Base-by-base conservation (phyloP, 2,113 vertebrate species). In the Rana temporaria region DNA sequence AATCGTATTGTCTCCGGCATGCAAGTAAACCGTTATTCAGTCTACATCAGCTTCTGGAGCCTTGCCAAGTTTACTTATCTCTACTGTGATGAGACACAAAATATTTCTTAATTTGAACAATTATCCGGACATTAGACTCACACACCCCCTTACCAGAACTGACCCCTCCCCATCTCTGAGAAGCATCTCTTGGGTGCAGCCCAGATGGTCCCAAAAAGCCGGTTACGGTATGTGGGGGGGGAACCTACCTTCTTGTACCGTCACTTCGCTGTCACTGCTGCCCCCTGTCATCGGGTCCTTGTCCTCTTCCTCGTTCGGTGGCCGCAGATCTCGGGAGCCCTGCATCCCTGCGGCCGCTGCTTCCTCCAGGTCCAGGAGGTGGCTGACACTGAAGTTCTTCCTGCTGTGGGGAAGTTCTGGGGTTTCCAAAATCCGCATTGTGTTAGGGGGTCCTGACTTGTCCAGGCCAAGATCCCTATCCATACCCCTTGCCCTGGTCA, bases 341-440 rank as follows among this genome's bases (percentile, higher is more conserved):
- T 89, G 90, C 87, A 92, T 81, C 60, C 78, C 84, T 38, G 82
- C 82, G 7, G 73, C 81, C 68, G 92, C 93, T 30, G 89, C 92
- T 85, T 94, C 93, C 87, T 94, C 92, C 87, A 95, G 90, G 87
- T 95, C 93, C 85, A 95, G 86, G 85, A 95, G 93, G 86, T 93
- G 93, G 86, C 92, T 95, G 59, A 95, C 94, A 85, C 91, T 90
- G 89, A 95, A 95, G 89, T 94, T 95, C 86, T 92, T 95, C 87
- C 92, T 90, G 85, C 89, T 90, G 78, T 92, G 93, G 55, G 89
- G 89, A 66, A 91, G 91, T 83, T 93, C 93, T 32, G 90, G 86
- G 1, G 89, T 88, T 82, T 92, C 92, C 85, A 90, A 84, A 38
- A 88, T 88, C 14, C 91, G 87, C 68, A 84, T 87, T 68, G 85